Evolutionary conservation across 2,113 vertebrate species (phyloP).

Genomic region (Mirza zaza): DNA sequence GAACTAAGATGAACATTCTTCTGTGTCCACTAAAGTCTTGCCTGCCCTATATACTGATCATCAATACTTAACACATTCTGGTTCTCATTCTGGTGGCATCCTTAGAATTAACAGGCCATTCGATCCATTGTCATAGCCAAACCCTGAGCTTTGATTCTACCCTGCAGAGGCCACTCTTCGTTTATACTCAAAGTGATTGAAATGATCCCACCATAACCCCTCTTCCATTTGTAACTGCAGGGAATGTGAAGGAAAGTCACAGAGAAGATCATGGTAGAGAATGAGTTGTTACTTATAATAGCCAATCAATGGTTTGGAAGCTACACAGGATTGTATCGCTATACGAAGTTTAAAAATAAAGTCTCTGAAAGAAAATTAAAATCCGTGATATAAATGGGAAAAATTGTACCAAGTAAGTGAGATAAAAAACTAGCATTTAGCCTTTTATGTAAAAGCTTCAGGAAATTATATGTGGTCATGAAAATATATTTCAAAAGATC

Average conservation of each 20-base stretch:
- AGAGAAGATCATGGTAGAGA: not conserved
- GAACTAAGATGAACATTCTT: not conserved
- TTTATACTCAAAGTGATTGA: not conserved
- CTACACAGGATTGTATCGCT: not conserved
- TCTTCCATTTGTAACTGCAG: not conserved
- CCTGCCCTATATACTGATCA: not conserved
- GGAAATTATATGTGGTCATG: slow-evolving; percentile 67
- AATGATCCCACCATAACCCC: not conserved
- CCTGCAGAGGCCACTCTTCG: not conserved
- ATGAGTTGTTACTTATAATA: not conserved
- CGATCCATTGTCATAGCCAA: not conserved
- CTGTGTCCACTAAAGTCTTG: not conserved
- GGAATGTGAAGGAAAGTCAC: not conserved
- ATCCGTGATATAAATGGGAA: slow-evolving; percentile 50
- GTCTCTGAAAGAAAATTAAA: slow-evolving; percentile 67
- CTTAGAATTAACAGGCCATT: not conserved
- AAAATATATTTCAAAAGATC: slow-evolving; percentile 61
- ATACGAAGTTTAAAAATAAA: slow-evolving; percentile 63
- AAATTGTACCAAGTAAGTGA: slow-evolving; percentile 29
- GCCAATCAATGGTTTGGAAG: not conserved
- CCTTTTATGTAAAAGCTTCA: slow-evolving; percentile 63
- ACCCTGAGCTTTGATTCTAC: not conserved
- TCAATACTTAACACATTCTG: not conserved
- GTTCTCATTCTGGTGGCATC: not conserved
- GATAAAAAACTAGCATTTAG: slow-evolving; percentile 66